These are phyloP conservation scores for Sorex maritimensis DNA, from an alignment of 2,797 vertebrate species.

Conservation along the genomic window DNA sequence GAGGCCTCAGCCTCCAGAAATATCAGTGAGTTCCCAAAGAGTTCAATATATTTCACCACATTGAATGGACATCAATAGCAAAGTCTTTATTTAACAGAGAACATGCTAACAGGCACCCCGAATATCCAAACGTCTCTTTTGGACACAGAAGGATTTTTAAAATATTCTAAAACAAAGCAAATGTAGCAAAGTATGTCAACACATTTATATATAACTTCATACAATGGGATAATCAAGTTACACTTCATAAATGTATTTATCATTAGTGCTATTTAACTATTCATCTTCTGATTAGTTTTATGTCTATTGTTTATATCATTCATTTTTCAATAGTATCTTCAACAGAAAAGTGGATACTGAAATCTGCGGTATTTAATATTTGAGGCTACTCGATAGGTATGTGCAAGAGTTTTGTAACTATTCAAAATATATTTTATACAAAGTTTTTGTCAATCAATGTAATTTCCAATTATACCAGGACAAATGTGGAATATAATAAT, in stretches of 20 bases:
- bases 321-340: conserved; percentile 7
- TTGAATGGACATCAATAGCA: conserved; percentile 35
- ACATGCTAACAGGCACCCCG: conserved; percentile 39
- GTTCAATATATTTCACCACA: conserved; percentile 70
- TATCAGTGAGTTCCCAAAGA: conserved; percentile 70
- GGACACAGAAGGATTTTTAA: background rate
- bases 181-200: conserved; percentile 30
- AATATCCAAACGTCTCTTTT: conserved; percentile 53
- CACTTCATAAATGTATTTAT: background rate
- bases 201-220: conserved; percentile 53
- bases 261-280: conserved; percentile 12
- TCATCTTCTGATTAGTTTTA: conserved; percentile 14
- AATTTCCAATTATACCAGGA: background rate
- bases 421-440: conserved; percentile 15
- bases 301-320: conserved; percentile 19
- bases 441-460: conserved; percentile 12
- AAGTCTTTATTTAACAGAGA: conserved; percentile 45
- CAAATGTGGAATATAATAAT: background rate
- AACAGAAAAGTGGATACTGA: conserved; percentile 39
- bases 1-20: conserved; percentile 61
- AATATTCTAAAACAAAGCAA: background rate
- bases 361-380: background rate
- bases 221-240: background rate
- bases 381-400: background rate
- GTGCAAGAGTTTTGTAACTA: conserved; percentile 17